Evolutionary conservation across 2,797 vertebrate genomes (phyloP), one percentile per base, ranked within the genome.

Genomic region (Aldrovandia affinis): DNA sequence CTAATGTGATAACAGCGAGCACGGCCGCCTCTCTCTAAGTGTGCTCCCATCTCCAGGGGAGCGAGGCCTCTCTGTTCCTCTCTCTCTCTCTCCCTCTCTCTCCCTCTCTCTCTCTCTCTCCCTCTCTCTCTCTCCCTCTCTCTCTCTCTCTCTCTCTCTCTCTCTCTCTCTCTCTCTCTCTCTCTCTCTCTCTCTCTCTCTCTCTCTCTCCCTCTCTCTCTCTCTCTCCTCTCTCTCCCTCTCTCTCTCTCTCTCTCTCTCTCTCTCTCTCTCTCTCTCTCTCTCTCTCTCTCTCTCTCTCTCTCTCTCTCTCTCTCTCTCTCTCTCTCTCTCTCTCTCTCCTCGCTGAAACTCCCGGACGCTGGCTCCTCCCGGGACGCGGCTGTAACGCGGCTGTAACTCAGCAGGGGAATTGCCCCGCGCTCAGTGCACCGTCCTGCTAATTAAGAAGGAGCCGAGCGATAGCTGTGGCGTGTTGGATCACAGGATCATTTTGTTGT

Each of bases 1-100:
- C 82, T 75, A 82, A 82, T 81, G 81, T 87, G 81, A 85, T 61
- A 85, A 83, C 79, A 85, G 82, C 84, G 57, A 83, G 70, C n/a
- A 59, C 52, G 75, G 68, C 77, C 42, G 70, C 2, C 70, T 75
- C 70, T 75, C 70, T 80, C 15, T 42, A 36, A 78, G 77, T 44
- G 42, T 85, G 57, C 70, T 50, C 70, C 79, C 33, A 70, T 70
- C 83, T 81, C 79, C 47, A 3, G 63, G 83, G 54, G 39, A 81
- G 30, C 18, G 12, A 20, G 77, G 33, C 65, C 50, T 25, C 50
- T 75, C 50, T 55, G 36, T 44, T 73, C 75, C 7, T 42, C 84
- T 59, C 73, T 78, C 47, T 50, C 47, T 50, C 47, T 50, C 47
- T 50, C 6, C 47, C 6, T 50, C 6, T 5, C 6, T 5, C 47